Evolutionary conservation across 1,140 invertebrate genomes (phyloP).

Genomic region (Drosophila tropicalis): DNA sequence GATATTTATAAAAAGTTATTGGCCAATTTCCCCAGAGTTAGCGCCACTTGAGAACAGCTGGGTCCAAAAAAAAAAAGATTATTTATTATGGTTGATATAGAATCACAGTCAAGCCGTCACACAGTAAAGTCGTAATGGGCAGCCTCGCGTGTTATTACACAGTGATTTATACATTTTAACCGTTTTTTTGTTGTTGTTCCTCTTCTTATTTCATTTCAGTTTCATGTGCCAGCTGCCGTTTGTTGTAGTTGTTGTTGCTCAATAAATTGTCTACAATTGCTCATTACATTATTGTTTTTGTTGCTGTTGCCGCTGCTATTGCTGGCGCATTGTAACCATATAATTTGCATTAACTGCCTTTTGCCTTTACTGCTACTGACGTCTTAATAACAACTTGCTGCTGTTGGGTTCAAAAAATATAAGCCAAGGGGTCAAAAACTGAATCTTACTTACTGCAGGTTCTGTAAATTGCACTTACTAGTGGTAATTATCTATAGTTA

Average conservation of each 20-base stretch:
- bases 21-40: background rate
- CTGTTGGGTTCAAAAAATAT: conserved; percentile 1
- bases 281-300: conserved; percentile 32
- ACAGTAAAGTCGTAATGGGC: conserved; percentile 14
- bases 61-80: background rate
- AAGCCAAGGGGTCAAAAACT: conserved; percentile 16
- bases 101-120: conserved; percentile 24
- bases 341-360: conserved; percentile 55
- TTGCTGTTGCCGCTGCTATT: background rate
- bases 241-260: conserved; percentile 41
- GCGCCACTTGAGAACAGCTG: background rate
- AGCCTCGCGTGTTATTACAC: conserved; percentile 46
- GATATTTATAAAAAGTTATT: conserved; percentile 1
- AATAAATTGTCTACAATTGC: conserved; percentile 60
- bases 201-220: conserved; percentile 9
- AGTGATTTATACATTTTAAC: conserved; percentile 57
- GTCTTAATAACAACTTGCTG: conserved; percentile 26
- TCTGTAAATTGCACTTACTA: background rate
- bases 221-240: conserved; percentile 31
- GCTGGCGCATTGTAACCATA: conserved; percentile 31
- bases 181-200: conserved; percentile 23
- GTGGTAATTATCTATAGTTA: background rate
- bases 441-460: background rate
- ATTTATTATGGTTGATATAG: conserved; percentile 24
- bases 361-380: conserved; percentile 20